Evolutionary conservation across 2,113 vertebrate genomes (phyloP).

Genomic region (Cyphomyrus discorhynchus): DNA sequence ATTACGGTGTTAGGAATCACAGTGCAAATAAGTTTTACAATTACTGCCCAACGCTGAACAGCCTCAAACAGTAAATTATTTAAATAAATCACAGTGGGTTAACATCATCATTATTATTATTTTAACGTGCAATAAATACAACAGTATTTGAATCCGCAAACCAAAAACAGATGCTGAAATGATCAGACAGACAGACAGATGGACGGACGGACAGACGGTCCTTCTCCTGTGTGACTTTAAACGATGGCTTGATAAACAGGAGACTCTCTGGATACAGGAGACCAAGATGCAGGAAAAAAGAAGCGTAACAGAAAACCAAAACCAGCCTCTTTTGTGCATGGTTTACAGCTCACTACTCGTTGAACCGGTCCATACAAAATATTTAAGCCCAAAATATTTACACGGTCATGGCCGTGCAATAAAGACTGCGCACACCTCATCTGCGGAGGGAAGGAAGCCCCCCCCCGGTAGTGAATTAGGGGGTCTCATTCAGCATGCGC

Average conservation of each 20-base stretch:
- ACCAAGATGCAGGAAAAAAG: neutral
- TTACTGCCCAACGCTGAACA: neutral
- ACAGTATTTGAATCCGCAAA: neutral
- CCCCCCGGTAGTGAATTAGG: neutral
- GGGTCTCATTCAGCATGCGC: neutral
- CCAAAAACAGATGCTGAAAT: neutral
- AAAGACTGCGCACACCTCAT: neutral
- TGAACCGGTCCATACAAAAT: neutral
- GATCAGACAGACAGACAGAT: no score
- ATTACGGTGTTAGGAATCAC: neutral
- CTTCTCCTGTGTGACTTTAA: neutral
- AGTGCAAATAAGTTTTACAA: neutral
- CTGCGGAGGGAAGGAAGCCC: neutral
- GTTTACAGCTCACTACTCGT: neutral
- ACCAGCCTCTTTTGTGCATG: neutral
- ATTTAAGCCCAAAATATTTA: neutral
- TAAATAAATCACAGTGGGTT: neutral
- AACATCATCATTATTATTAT: neutral
- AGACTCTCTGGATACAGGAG: neutral
- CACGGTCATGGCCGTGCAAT: neutral
- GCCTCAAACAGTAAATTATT: neutral
- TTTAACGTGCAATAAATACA: neutral
- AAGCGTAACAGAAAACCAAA: neutral
- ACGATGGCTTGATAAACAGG: neutral
- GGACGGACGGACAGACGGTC: neutral